These are phyloP conservation scores for Caenorhabditis uteleia DNA, from an alignment of 2,888 invertebrate genomes.

Conservation along the genomic window DNA sequence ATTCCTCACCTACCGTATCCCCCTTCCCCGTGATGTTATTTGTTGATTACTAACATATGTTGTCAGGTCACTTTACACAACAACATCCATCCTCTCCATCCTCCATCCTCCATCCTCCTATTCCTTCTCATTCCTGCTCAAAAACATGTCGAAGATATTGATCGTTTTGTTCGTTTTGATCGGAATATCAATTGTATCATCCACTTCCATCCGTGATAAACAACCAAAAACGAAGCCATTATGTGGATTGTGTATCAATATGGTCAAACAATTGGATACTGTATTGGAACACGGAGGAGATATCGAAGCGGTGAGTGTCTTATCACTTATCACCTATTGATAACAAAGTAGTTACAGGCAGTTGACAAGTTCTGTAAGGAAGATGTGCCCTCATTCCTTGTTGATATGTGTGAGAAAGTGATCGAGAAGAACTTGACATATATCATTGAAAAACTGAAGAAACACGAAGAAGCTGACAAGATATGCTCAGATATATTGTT, in stretches of 20 bases:
- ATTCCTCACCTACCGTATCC: too few species aligned
- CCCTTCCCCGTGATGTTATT: too few species aligned
- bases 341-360: conserved; percentile 14
- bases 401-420: conserved; percentile 34
- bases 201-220: too few species aligned
- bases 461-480: conserved; percentile 31
- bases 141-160: too few species aligned
- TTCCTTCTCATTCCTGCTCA: too few species aligned
- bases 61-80: too few species aligned
- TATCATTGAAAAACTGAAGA: conserved; percentile 36
- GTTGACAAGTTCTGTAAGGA: conserved; percentile 39
- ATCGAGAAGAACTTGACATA: conserved; percentile 36
- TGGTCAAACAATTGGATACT: conserved; percentile 30
- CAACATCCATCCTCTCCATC: too few species aligned
- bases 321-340: neutral
- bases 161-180: too few species aligned
- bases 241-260: conserved; percentile 34
- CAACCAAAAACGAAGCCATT: conserved; percentile 24
- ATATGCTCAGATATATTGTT: conserved; percentile 35
- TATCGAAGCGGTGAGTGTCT: conserved; percentile 22
- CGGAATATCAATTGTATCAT: too few species aligned
- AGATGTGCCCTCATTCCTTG: conserved; percentile 35
- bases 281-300: conserved; percentile 36
- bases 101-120: too few species aligned
- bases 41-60: too few species aligned